phyloP scores from a whole-genome alignment of 2,888 invertebrate species.

The Spisula subtruncata region DNA sequence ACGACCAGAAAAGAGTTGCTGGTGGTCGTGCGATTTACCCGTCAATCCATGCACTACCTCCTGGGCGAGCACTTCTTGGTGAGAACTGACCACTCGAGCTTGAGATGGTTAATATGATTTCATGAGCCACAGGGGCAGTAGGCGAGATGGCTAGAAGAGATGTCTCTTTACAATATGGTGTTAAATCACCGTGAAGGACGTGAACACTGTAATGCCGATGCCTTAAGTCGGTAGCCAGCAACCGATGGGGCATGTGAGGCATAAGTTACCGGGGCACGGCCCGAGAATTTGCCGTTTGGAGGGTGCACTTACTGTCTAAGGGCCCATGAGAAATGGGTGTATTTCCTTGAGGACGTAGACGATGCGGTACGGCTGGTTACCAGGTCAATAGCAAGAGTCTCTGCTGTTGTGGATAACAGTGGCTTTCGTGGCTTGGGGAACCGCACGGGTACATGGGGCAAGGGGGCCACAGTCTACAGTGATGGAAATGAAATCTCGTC shows the following conservation, averaged over 20 bases:
- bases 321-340: conserved; percentile 43
- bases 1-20: no score
- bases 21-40: conserved; percentile 39
- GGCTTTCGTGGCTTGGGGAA: no score
- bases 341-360: conserved; percentile 42
- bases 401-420: no score
- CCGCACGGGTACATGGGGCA: no score
- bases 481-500: no score
- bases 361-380: conserved; percentile 6
- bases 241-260: background rate
- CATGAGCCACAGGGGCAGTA: conserved; percentile 38
- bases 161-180: conserved; percentile 44
- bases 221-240: conserved; percentile 18
- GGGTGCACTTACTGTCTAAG: conserved; percentile 51
- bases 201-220: conserved; percentile 48
- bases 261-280: background rate
- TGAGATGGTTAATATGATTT: conserved; percentile 47
- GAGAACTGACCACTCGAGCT: conserved; percentile 58
- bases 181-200: conserved; percentile 37
- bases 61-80: conserved; percentile 47
- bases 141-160: conserved; percentile 45
- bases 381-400: no score
- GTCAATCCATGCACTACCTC: conserved; percentile 51
- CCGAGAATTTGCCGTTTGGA: conserved; percentile 38
- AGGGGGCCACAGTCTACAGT: no score